These are phyloP conservation scores for Sminthurinus aureus DNA, from an alignment of 2,888 invertebrate species.

Conservation along the genomic window DNA sequence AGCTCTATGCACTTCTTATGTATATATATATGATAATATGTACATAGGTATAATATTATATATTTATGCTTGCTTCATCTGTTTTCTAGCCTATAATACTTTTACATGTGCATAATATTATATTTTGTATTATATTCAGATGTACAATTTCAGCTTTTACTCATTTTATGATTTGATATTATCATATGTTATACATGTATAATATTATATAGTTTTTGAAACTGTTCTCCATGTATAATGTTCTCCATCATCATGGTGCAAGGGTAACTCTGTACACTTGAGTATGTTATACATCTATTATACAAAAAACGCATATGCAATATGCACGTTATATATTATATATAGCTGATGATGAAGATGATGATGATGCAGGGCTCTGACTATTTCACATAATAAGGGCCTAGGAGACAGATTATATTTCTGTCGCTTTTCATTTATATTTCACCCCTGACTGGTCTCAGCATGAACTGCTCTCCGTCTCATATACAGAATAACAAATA, in stretches of 20 bases:
- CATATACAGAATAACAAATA: constrained; percentile 25
- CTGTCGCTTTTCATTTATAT: constrained; percentile 45
- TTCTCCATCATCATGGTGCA: not conserved
- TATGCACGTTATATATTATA: too few relatives aligned
- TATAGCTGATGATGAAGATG: constrained; percentile 14
- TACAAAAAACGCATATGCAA: not conserved
- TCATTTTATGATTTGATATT: not conserved
- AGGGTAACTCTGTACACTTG: not conserved
- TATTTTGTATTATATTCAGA: not conserved
- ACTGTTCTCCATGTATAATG: too few relatives aligned
- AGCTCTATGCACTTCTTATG: not conserved
- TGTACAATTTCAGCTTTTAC: not conserved
- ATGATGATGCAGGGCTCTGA: constrained; percentile 24
- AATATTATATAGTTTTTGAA: not conserved
- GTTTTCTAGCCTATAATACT: not conserved
- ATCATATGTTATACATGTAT: not conserved
- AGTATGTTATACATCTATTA: not conserved
- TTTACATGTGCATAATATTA: not conserved
- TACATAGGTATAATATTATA: not conserved
- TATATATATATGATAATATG: not conserved
- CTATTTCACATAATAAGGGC: constrained; percentile 47
- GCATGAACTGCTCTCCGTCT: constrained; percentile 30
- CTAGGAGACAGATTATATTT: constrained; percentile 47
- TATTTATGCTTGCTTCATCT: too few relatives aligned
- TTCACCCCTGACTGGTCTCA: constrained; percentile 33